phyloP scores from a whole-genome alignment of 2,888 invertebrate species.

The Sicus ferrugineus region DNA sequence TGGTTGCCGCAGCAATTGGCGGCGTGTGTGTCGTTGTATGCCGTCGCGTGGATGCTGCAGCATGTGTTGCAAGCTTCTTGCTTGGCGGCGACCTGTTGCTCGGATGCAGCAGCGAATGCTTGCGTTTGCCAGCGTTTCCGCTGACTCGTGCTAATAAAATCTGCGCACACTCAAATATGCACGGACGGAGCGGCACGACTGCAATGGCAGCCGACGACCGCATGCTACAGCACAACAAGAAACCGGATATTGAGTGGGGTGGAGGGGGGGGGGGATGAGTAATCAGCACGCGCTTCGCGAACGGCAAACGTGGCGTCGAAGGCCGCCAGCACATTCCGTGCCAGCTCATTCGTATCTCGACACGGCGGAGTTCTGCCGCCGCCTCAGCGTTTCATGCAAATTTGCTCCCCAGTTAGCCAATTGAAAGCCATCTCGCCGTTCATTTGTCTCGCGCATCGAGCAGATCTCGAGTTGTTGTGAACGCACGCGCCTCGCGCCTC shows the following conservation, averaged over 20 bases:
- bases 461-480: conserved; percentile 52
- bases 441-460: conserved; percentile 24
- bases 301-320: background rate
- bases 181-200: no score
- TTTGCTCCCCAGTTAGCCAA: background rate
- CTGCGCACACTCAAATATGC: conserved; percentile 11
- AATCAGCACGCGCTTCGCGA: background rate
- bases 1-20: conserved; percentile 21
- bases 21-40: conserved; percentile 28
- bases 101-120: background rate
- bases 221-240: no score
- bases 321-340: background rate
- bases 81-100: conserved; percentile 5
- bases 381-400: no score
- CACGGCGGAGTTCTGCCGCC: no score
- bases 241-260: no score
- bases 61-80: background rate
- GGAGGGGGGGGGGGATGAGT: no score
- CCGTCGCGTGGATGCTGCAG: background rate
- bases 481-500: conserved; percentile 51
- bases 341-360: no score
- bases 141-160: conserved; percentile 23
- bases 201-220: no score
- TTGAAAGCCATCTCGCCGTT: conserved; percentile 9
- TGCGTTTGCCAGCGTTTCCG: background rate